Evolutionary conservation across 2,797 vertebrate species (phyloP), one percentile per base, ranked within the genome.

Genomic region (Babyrousa celebensis): DNA sequence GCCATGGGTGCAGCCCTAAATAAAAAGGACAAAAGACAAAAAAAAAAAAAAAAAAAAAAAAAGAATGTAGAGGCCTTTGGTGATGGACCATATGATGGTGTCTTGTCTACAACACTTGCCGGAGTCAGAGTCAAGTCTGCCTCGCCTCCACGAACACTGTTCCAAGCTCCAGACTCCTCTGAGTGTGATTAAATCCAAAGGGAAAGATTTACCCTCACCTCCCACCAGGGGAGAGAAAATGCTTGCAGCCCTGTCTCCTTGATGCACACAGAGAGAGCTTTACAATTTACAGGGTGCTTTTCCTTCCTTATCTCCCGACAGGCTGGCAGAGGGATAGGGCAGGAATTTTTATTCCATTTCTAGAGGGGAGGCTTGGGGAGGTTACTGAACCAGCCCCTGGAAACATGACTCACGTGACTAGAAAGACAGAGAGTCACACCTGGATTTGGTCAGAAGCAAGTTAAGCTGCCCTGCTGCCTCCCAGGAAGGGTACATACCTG

Each of bases 281-380:
- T 67, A 63, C 54, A 9, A 23, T 40, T 79, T 32, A 36, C 60
- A 32, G 2, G 75, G 65, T 2, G 0, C 65, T 75, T 78, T 43
- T 58, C 14, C 17, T 43, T 17, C 65, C 43, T 94, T 12, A 67
- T 60, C n/a, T 85, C 78, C 20, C 25, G 29, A n/a, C 17, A 20
- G 63, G 72, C 87, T 25, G 52, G 6, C 5, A 74, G 21, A 63
- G 3, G 12, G 8, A 68, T 65, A 29, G 65, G n/a, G 67, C 54
- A 32, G 70, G 84, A 84, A 75, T 85, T 93, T 92, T 52, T 32
- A 70, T 43, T 62, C 71, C 32, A 29, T 86, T 67, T 96, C 78
- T 75, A 65, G 72, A 40, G 58, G 14, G 16, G 63, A 89, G 40
- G 18, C 6, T 75, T 12, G 2, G 12, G 43, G 36, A 65, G 27